Evolutionary conservation across 2,113 vertebrate species (phyloP), one percentile per base, ranked within the genome.

Genomic region (Burhinus oedicnemus): DNA sequence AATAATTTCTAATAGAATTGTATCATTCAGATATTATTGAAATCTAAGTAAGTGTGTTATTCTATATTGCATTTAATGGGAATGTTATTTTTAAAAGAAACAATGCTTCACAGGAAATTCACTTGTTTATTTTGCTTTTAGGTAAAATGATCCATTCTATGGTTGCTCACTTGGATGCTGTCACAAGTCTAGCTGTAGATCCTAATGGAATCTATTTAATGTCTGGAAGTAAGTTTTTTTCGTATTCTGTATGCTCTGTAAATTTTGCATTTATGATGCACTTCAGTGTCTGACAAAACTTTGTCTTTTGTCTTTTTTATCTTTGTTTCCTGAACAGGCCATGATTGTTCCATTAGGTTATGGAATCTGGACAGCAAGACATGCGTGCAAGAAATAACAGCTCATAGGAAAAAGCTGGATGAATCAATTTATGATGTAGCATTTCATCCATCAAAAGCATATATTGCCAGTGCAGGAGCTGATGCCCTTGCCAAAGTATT

Each of bases 361-460:
- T 99, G 99, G 99, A 99, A 99, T 98, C 98, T 99, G 92, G 99
- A 99, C 98, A 99, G 99, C 98, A 99, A 99, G 98, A 99, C 99
- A 1, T 99, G 99, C 88, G 99, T 99, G 21, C 99, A 99, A 98
- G 99, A 99, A 98, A 99, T 99, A 98, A 99, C 99, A 20, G 99
- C 99, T 94, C 99, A 99, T 98, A 98, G 99, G 89, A 99, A 99
- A 98, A 99, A 99, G 98, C 98, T 99, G 69, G 99, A 99, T 95
- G 99, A 99, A 98, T 99, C 99, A 64, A 99, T 99, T 98, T 99
- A 99, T 75, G 99, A 99, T 95, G 99, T 99, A 98, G 99, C 99
- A 98, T 99, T 99, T 98, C 99, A 99, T 98, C 99, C 99, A 7
- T 99, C 99, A 97, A 99, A 99, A 99, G 99, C 99, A 76, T 99